These are phyloP conservation scores for Plumapathes pennacea DNA, from an alignment of 92 coral and sea anemone genomes.

Conservation along the genomic window DNA sequence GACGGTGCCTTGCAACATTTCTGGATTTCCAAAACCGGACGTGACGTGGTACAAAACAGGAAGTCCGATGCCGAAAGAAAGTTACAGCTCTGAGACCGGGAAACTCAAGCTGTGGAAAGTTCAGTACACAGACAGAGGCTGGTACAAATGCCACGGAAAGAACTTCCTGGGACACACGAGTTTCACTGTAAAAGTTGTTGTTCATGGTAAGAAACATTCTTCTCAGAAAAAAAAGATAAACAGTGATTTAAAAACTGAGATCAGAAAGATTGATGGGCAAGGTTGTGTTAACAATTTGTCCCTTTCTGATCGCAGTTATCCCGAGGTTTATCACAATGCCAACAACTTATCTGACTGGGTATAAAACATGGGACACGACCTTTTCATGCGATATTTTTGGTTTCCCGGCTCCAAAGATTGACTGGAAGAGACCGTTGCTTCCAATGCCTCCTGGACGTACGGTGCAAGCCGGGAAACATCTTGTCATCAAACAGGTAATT, in stretches of 20 bases:
- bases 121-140: constrained; percentile 33
- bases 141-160: constrained; percentile 30
- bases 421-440: constrained; percentile 47
- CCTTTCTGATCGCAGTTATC: constrained; percentile 25
- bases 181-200: constrained; percentile 13
- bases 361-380: constrained; percentile 56
- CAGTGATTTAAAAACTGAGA: too few relatives aligned
- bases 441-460: constrained; percentile 37
- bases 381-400: constrained; percentile 51
- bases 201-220: too few relatives aligned
- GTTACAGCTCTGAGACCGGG: constrained; percentile 10
- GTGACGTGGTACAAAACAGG: constrained; percentile 54
- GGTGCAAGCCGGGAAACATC: constrained; percentile 27
- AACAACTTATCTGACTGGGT: constrained; percentile 30
- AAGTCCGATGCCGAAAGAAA: constrained; percentile 3
- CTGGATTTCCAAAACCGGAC: constrained; percentile 49
- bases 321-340: constrained; percentile 49
- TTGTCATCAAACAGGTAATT: constrained; percentile 37
- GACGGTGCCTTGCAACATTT: constrained; percentile 17
- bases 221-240: too few relatives aligned
- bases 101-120: constrained; percentile 13
- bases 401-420: constrained; percentile 40
- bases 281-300: too few relatives aligned
- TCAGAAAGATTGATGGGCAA: too few relatives aligned
- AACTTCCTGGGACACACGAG: constrained; percentile 44